Evolutionary conservation across 2,888 invertebrate species (phyloP).

Genomic region (Drosophila leonis): DNA sequence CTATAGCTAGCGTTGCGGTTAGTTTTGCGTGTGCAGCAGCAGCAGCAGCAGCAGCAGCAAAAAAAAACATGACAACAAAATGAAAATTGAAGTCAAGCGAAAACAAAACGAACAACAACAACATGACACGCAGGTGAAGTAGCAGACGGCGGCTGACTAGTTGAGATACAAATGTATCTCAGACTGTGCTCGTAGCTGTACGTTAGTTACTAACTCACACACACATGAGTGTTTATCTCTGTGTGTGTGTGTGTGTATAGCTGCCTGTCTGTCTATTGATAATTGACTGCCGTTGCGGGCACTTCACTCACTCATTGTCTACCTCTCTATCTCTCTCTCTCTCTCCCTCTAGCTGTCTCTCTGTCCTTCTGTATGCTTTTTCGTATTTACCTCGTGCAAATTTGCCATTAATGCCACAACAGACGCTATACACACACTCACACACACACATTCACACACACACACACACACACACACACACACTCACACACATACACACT

Average conservation of each 20-base stretch:
- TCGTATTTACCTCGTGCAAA: constrained; percentile 78
- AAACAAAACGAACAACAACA: constrained; percentile 40
- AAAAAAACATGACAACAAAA: constrained; percentile 58
- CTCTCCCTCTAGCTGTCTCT: background rate
- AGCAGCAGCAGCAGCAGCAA: constrained; percentile 20
- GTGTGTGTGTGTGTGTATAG: constrained; percentile 9
- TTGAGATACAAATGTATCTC: constrained; percentile 63
- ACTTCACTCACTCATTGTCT: constrained; percentile 58
- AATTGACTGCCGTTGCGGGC: constrained; percentile 71
- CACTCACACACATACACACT: no score
- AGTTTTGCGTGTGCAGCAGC: constrained; percentile 75
- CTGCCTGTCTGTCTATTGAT: constrained; percentile 71
- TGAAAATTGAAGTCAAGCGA: constrained; percentile 68
- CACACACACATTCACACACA: constrained; percentile 12
- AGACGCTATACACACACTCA: constrained; percentile 54
- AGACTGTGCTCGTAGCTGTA: constrained; percentile 20
- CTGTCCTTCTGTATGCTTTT: constrained; percentile 36
- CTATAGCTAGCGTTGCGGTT: constrained; percentile 50
- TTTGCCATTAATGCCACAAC: constrained; percentile 77
- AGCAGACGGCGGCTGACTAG: constrained; percentile 53
- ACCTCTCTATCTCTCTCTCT: constrained; percentile 6
- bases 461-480: constrained; percentile 14
- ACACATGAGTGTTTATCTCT: background rate
- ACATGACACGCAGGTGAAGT: constrained; percentile 74
- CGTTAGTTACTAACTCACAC: constrained; percentile 45